Base-by-base conservation (phyloP, 2,888 invertebrate genomes). In the Horisme vitalbata region DNA sequence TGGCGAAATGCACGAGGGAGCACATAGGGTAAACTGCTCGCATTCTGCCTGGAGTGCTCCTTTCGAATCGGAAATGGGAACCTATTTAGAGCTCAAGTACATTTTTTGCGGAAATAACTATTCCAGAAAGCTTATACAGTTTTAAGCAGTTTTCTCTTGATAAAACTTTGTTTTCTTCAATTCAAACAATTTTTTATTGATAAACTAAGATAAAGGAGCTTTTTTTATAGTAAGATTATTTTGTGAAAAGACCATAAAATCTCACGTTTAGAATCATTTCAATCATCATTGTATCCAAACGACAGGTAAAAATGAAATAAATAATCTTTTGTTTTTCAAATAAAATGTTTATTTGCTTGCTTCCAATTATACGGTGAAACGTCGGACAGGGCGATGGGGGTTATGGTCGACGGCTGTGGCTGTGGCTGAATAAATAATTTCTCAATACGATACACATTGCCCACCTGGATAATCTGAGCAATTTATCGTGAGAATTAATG, bases 1-100 rank as follows among this genome's bases (percentile, higher is more conserved):
- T 82, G 80, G 72, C 76, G 78, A 83, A 83, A 80, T 78, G 79
- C 78, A 76, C 79, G 71, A 63, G 77, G 73, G 75, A 77, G 68
- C 71, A 68, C 59, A 68, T 65, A 70, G 74, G 73, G 76, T 82
- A 82, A 83, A 83, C 80, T 78, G 79, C 72, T 79, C 73, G 71
- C 68, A 79, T 83, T 75, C 71, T 71, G 69, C 68, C 70, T 64
- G 68, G 61, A 75, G 68, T 69, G 68, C 71, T 74, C 65, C 63
- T 71, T 76, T 74, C 62, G 67, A 68, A 73, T 70, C 66, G 67
- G 65, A 68, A 72, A 72, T 69, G 71, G 70, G 69, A 72, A 75
- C 69, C 68, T 74, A 72, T 79, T 81, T 74, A 68, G 63, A 74
- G 65, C 59, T 72, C 62, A 49, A 75, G 60, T 55, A 55, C 54